Conservation (phyloP, 2,113 vertebrate species). For the Okapia johnstoni region DNA sequence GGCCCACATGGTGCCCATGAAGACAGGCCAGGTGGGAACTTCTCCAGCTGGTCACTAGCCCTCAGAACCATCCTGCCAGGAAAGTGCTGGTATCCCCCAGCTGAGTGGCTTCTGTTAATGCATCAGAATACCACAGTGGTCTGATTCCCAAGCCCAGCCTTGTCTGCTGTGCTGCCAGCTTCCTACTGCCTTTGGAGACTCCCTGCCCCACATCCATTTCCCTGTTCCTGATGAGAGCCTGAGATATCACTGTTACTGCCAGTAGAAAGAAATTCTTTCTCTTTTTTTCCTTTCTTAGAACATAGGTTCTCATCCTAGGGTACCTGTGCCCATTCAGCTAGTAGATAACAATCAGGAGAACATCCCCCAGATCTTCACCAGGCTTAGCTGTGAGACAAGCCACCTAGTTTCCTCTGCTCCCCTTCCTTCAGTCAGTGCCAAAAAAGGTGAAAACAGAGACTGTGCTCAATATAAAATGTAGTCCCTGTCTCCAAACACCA, state of each 20-base stretch:
- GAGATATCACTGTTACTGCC: neutral
- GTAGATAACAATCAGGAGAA: neutral
- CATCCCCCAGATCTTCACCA: neutral
- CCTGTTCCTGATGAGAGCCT: neutral
- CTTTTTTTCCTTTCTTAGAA: neutral
- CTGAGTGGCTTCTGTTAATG: neutral
- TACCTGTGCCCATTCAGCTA: neutral
- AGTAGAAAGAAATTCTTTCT: neutral
- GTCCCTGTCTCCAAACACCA: too few species aligned
- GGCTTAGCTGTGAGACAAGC: neutral
- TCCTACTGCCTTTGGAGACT: neutral
- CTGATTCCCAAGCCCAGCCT: neutral
- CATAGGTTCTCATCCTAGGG: neutral
- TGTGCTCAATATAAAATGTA: too few species aligned
- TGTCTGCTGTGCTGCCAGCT: neutral
- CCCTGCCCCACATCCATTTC: too few species aligned
- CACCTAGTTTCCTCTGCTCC: rapidly evolving
- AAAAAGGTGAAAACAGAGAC: neutral
- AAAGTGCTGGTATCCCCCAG: neutral
- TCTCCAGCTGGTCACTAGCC: neutral
- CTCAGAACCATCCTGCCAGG: neutral
- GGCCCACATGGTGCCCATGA: neutral
- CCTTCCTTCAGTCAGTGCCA: neutral
- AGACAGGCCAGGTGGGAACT: neutral
- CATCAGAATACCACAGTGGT: neutral